phyloP scores from a whole-genome alignment of 2,797 vertebrate species.

The Phrynocephalus forsythii region DNA sequence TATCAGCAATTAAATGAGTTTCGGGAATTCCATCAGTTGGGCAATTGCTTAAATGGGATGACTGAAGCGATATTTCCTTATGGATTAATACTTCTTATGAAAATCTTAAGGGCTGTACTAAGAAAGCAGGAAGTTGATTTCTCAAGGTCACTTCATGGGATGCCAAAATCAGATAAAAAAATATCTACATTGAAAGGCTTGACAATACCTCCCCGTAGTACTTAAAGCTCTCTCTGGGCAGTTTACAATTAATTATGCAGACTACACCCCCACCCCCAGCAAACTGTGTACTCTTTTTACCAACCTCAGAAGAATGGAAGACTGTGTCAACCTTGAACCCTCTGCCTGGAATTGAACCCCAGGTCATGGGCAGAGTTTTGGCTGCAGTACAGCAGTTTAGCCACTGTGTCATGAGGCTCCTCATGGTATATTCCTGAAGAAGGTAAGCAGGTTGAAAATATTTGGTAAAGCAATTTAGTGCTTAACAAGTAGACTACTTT shows the following conservation, averaged over 20 bases:
- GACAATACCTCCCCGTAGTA: no score
- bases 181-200: not conserved
- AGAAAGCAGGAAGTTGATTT: not conserved
- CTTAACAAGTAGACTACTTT: not conserved
- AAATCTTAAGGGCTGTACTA: not conserved
- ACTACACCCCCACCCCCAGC: no score
- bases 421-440: not conserved
- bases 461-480: not conserved
- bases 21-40: conserved; percentile 27
- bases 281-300: no score
- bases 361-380: no score
- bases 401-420: no score
- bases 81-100: not conserved
- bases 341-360: no score
- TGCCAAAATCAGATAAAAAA: conserved; percentile 9
- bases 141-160: not conserved
- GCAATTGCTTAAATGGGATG: not conserved
- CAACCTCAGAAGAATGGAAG: no score
- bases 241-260: no score
- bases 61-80: not conserved
- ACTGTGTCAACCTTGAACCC: no score
- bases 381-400: no score
- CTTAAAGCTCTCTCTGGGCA: no score
- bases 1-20: not conserved
- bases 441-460: not conserved